Percentiles rank a stretch among this genome's conserved stretches.
Evolutionary conservation across 2,888 invertebrate genomes (phyloP).

Genomic region (Drosophila ochracea): DNA sequence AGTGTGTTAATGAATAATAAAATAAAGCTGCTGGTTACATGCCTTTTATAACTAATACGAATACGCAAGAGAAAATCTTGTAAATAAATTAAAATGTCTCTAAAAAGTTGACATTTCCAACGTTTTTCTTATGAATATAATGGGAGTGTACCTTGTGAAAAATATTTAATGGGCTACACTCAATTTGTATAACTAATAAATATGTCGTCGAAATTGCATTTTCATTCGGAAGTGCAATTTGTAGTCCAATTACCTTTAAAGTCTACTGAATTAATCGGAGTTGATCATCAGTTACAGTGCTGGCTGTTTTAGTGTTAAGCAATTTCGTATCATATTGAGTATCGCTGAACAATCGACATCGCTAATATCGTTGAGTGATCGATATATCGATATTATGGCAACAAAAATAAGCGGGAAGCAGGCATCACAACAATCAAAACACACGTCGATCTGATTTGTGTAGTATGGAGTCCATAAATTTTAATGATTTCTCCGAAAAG

Average conservation of each 20-base stretch:
- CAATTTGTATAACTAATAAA: conserved; percentile 21
- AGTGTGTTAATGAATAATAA: conserved; percentile 6
- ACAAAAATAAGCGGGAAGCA: conserved; percentile 44
- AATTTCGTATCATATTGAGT: not conserved
- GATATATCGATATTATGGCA: conserved; percentile 24
- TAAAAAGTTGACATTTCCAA: not conserved
- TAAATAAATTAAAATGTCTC: not conserved
- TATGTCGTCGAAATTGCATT: no score
- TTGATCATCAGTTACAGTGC: not conserved
- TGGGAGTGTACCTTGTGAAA: not conserved
- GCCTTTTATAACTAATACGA: not conserved
- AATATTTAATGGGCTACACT: conserved; percentile 4
- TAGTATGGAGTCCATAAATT: conserved; percentile 65
- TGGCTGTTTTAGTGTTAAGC: not conserved
- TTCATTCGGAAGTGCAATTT: no score
- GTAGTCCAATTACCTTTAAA: no score
- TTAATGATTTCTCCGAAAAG: conserved; percentile 56
- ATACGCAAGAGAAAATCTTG: not conserved
- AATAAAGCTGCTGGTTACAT: not conserved
- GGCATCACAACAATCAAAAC: conserved; percentile 41
- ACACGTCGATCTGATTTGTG: not conserved
- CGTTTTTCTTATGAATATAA: not conserved
- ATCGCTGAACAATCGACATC: not conserved
- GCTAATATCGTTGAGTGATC: not conserved
- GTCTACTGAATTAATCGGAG: not conserved